phyloP scores from a whole-genome alignment of 1,140 invertebrate genomes.

The Drosophila repletoides region DNA sequence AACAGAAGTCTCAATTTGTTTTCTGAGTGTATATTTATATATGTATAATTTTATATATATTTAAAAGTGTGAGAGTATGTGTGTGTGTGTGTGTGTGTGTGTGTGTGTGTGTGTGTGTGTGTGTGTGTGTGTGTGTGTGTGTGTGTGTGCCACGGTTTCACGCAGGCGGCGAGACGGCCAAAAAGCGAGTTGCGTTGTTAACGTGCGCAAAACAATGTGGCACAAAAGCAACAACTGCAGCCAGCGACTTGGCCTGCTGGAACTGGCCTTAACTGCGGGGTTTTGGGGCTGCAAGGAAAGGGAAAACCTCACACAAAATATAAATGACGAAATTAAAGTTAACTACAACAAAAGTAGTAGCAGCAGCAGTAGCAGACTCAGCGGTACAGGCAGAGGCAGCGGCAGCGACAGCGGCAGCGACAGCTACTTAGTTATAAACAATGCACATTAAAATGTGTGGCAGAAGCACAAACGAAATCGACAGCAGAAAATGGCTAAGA shows the following conservation, averaged over 20 bases:
- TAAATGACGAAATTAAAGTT: slow-evolving; percentile 75
- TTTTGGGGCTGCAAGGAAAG: not conserved
- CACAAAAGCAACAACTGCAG: slow-evolving; percentile 23
- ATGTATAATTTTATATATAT: too few species aligned
- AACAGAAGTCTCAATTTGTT: too few species aligned
- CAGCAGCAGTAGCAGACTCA: slow-evolving; percentile 6
- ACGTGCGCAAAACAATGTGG: slow-evolving; percentile 68
- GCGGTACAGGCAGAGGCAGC: too few species aligned
- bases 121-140: slow-evolving; percentile 24
- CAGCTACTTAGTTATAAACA: slow-evolving; percentile 54
- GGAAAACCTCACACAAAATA: slow-evolving; percentile 43
- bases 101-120: slow-evolving; percentile 6
- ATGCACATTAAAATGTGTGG: slow-evolving; percentile 63
- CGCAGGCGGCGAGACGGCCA: slow-evolving; percentile 44
- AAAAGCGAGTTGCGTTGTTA: slow-evolving; percentile 66
- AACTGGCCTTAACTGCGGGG: not conserved
- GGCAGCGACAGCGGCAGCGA: slow-evolving; percentile 8
- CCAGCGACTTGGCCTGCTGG: not conserved
- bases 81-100: not conserved
- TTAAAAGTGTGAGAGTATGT: too few species aligned
- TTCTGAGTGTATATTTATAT: too few species aligned
- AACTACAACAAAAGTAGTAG: slow-evolving; percentile 32
- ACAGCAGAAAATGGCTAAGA: not conserved
- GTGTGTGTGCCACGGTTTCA: slow-evolving; percentile 31
- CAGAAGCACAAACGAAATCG: slow-evolving; percentile 33